Evolutionary conservation across 2,113 vertebrate genomes (phyloP), one percentile per base, ranked within the genome.

Genomic region (Anolis carolinensis): DNA sequence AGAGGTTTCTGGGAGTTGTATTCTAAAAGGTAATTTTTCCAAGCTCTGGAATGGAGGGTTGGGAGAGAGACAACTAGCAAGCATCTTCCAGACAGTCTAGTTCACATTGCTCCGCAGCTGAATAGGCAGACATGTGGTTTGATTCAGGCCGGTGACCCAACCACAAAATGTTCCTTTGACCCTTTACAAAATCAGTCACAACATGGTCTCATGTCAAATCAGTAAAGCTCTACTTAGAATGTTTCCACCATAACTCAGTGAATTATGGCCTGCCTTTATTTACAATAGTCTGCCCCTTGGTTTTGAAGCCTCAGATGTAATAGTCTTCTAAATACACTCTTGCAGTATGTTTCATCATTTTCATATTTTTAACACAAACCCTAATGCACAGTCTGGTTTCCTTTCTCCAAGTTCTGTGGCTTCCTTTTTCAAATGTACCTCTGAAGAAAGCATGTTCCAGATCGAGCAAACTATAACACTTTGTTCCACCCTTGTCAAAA

Each of bases 371-470:
- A 1, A 30, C 13, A n/a, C 52, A 77, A 76, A 72, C n/a, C 81
- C 36, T 65, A 34, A 79, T 87, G 74, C 23, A 27, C 13, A 59
- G 50, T 83, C 14, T 32, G 34, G 18, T 83, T 83, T 79, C 65
- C 75, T 79, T 34, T 83, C 67, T 48, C 75, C 30, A 48, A 78
- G 73, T 79, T 48, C 75, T 79, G 67, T 72, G 81, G 67, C 67
- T 83, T 83, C n/a, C 16, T 83, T 72, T n/a, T 9, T 72, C 34
- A 78, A 83, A 72, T 44, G 67, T 79, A 32, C 74, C 30, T 79
- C 75, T 72, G 39, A 25, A 50, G 67, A 71, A 72, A 72, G 55
- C 50, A 34, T 62, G 30, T 76, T 72, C 74, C 50, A 78, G 74
- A 25, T 27, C 10, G 11, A 72, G 50, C 34, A 70, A 73, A 68